These are phyloP conservation scores for Sinocyclocheilus grahami DNA, from an alignment of 2,113 vertebrate genomes.

Conservation along the genomic window DNA sequence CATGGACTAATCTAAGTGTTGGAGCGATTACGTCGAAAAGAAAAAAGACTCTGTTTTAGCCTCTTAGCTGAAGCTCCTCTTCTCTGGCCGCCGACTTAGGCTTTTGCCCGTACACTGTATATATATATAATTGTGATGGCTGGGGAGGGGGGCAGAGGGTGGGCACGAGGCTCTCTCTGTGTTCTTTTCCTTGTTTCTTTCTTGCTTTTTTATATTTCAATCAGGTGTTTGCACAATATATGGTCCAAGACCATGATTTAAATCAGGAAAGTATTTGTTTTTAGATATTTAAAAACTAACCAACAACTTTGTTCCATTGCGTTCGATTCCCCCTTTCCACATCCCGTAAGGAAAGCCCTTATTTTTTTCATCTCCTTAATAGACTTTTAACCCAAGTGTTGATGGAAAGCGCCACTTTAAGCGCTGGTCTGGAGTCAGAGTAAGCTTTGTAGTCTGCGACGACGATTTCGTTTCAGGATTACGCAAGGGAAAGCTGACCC, in stretches of 20 bases:
- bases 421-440: slow-evolving; percentile 77
- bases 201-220: slow-evolving; percentile 74
- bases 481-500: slow-evolving; percentile 77
- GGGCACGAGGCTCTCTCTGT: slow-evolving; percentile 51
- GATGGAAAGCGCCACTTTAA: slow-evolving; percentile 77
- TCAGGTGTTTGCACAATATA: slow-evolving; percentile 82
- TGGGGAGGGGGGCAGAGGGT: slow-evolving; percentile 53
- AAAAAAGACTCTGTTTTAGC: slow-evolving; percentile 40
- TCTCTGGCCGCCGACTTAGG: slow-evolving; percentile 49
- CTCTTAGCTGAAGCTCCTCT: slow-evolving; percentile 47
- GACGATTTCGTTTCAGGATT: slow-evolving; percentile 70
- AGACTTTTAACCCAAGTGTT: slow-evolving; percentile 64
- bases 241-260: slow-evolving; percentile 69
- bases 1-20: slow-evolving; percentile 47
- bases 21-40: slow-evolving; percentile 3
- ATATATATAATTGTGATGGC: slow-evolving; percentile 59
- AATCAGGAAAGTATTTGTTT: slow-evolving; percentile 84
- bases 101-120: slow-evolving; percentile 29
- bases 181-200: slow-evolving; percentile 35
- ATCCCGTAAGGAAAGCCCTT: slow-evolving; percentile 11
- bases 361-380: slow-evolving; percentile 32
- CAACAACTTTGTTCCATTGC: slow-evolving; percentile 67
- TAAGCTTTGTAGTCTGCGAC: slow-evolving; percentile 74
- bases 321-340: slow-evolving; percentile 32
- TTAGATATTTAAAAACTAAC: slow-evolving; percentile 73